A percentile compares a stretch with the other conserved stretches of the same genome.
Conservation (phyloP, 2,113 vertebrate genomes). For the Cranoglanis bouderius region DNA sequence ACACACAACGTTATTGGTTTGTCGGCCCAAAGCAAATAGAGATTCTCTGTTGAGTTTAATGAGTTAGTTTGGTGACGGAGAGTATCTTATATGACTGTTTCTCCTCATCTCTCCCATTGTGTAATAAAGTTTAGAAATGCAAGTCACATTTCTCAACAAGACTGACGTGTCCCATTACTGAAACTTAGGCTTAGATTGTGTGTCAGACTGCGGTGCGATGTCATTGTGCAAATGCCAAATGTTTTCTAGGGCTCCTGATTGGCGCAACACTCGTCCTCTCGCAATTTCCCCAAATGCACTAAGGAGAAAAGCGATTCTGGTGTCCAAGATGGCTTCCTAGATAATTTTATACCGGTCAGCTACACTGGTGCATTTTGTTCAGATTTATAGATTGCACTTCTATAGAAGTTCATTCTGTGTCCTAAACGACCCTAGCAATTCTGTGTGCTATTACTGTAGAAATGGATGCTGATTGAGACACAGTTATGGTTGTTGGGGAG, state of each 20-base stretch:
- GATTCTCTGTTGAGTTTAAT: neutral
- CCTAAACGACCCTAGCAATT: neutral
- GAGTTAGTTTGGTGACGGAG: neutral
- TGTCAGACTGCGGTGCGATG: neutral
- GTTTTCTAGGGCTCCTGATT: neutral
- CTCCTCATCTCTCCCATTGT: neutral
- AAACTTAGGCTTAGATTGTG: neutral
- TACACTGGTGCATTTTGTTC: neutral
- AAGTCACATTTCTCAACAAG: conserved; percentile 24
- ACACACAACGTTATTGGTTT: too few species aligned
- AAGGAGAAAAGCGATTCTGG: neutral
- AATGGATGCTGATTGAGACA: neutral
- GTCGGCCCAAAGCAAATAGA: too few species aligned
- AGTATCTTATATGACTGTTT: neutral
- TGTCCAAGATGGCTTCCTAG: neutral
- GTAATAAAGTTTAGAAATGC: neutral
- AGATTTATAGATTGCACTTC: neutral
- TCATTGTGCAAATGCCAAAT: neutral
- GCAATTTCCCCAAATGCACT: neutral
- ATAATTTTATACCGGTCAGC: too few species aligned
- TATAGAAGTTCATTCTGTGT: neutral
- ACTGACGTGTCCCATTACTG: neutral
- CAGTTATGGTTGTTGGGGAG: neutral
- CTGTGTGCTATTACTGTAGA: neutral
- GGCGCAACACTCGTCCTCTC: neutral